Conservation (phyloP, 92 coral and sea anemone species). For the Parazoanthus swiftii region DNA sequence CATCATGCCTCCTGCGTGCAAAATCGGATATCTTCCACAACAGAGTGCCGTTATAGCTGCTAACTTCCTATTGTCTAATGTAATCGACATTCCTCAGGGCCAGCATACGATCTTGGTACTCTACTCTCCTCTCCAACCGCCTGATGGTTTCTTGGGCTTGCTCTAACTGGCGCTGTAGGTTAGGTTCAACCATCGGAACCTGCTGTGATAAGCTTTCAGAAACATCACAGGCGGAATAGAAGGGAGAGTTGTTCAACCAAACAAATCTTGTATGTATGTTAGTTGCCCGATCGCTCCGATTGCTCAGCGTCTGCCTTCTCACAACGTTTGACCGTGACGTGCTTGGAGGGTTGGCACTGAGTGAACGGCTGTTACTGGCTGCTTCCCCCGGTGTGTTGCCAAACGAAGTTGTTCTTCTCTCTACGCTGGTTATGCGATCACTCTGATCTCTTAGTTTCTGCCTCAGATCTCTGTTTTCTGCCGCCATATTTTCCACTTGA, state of each 20-base stretch:
- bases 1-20: constrained; percentile 44
- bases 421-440: background rate
- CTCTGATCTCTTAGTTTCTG: constrained; percentile 4
- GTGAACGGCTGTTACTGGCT: background rate
- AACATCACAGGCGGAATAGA: background rate
- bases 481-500: background rate
- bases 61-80: constrained; percentile 37
- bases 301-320: background rate
- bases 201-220: background rate
- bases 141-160: background rate
- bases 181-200: background rate
- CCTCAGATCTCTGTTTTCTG: constrained; percentile 25
- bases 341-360: background rate
- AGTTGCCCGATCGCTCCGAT: no score
- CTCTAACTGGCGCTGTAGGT: background rate
- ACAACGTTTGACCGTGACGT: background rate
- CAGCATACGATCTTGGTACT: constrained; percentile 35
- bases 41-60: constrained; percentile 40
- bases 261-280: no score
- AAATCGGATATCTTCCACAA: constrained; percentile 15
- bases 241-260: background rate
- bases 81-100: constrained; percentile 36
- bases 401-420: background rate
- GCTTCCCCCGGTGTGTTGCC: background rate
- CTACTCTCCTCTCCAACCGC: background rate